phyloP scores from a whole-genome alignment of 2,113 vertebrate species.

The Corythornis cristatus region DNA sequence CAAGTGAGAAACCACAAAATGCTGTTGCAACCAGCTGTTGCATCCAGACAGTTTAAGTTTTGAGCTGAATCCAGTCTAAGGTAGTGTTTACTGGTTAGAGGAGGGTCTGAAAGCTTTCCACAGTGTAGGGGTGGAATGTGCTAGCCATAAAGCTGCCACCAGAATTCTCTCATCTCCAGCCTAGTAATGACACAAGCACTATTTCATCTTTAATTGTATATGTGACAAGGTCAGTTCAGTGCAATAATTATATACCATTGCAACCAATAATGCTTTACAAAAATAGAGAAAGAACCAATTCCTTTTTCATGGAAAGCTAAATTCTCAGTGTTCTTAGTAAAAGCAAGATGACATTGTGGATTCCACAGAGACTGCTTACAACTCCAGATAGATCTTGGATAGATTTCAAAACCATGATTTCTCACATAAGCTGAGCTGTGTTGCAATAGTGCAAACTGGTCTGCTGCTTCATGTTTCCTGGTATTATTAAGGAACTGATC shows the following conservation, averaged over 20 bases:
- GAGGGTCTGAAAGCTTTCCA: neutral
- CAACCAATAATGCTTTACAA: neutral
- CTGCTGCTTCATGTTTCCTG: neutral
- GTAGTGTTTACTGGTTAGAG: neutral
- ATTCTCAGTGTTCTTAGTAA: neutral
- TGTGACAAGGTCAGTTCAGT: neutral
- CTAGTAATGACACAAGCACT: neutral
- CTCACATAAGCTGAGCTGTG: neutral
- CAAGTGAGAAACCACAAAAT: neutral
- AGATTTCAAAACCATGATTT: neutral
- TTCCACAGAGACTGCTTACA: neutral
- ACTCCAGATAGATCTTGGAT: neutral
- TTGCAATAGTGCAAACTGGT: neutral
- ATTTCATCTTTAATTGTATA: slow-evolving; percentile 31
- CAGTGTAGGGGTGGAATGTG: neutral
- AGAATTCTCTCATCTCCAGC: slow-evolving; percentile 24
- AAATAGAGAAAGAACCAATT: neutral
- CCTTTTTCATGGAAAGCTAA: neutral
- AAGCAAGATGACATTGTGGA: neutral
- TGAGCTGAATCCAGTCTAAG: neutral
- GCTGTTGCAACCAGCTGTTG: neutral
- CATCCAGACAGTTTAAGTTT: neutral
- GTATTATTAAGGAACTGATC: neutral
- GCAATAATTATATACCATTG: neutral
- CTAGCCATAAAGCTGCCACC: neutral